A percentile compares a stretch with the other conserved stretches of the same genome.
These are phyloP conservation scores for Isaurus tuberculatus DNA, from an alignment of 92 coral and sea anemone genomes.

Conservation along the genomic window DNA sequence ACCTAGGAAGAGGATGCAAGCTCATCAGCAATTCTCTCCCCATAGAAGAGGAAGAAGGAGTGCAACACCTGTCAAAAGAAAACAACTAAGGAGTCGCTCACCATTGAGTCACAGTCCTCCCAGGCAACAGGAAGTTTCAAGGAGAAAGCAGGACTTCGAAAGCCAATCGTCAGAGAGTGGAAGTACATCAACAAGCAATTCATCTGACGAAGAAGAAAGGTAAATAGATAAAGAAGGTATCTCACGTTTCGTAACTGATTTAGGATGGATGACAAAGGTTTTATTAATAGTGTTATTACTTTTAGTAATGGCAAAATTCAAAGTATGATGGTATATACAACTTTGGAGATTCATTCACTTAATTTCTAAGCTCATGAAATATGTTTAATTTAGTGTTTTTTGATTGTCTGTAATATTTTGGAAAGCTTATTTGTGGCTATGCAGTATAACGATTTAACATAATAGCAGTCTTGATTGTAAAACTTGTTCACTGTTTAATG, in stretches of 20 bases:
- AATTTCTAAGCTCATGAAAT: no score
- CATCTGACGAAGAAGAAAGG: conserved; percentile 40
- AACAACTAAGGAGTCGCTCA: conserved; percentile 31
- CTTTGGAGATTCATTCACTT: no score
- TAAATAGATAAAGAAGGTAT: not conserved
- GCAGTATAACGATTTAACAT: no score
- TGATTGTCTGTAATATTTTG: no score
- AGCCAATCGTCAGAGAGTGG: not conserved
- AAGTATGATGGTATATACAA: no score
- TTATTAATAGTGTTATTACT: no score
- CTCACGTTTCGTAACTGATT: not conserved
- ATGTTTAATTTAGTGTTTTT: no score
- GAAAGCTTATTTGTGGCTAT: no score
- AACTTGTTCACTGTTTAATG: no score
- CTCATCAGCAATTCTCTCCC: not conserved
- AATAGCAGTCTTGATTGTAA: no score
- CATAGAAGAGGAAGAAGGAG: conserved; percentile 8
- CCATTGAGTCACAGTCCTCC: conserved; percentile 18
- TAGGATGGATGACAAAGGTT: not conserved
- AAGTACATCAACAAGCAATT: conserved; percentile 6
- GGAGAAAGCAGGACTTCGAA: not conserved
- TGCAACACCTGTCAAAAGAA: conserved; percentile 24
- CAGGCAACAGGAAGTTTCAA: conserved; percentile 2
- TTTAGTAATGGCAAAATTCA: no score
- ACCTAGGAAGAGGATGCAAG: not conserved